Evolutionary conservation across 2,113 vertebrate species (phyloP).

Genomic region (Vireo altiloquus): DNA sequence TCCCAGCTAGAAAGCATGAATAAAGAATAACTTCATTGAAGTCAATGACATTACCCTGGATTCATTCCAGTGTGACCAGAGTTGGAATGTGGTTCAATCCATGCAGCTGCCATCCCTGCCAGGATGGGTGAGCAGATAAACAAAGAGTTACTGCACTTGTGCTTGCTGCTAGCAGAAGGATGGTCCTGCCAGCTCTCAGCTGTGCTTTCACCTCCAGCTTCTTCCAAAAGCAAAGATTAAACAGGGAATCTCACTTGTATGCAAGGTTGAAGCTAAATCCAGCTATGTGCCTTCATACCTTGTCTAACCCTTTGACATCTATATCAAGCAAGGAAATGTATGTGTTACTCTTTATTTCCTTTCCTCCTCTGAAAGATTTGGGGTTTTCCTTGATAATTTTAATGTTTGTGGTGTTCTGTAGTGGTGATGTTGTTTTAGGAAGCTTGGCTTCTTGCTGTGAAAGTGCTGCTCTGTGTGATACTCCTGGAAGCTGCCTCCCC

Average conservation of each 20-base stretch:
- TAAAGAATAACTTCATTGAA: conserved; percentile 22
- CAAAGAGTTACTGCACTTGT: background rate
- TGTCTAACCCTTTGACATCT: background rate
- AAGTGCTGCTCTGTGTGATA: background rate
- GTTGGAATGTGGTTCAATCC: background rate
- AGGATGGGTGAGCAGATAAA: background rate
- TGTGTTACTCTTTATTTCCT: background rate
- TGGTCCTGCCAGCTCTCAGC: background rate
- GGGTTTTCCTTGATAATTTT: background rate
- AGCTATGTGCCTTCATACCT: background rate
- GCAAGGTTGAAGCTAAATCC: background rate
- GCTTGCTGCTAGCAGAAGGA: background rate
- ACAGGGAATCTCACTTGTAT: background rate
- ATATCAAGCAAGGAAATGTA: background rate
- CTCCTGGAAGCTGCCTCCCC: background rate
- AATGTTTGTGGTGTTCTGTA: background rate
- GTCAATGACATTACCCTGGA: conserved; percentile 5
- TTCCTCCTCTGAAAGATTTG: background rate
- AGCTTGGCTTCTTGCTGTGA: background rate
- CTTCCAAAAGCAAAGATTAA: background rate
- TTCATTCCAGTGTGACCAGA: background rate
- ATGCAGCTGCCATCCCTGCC: background rate
- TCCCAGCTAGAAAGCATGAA: background rate
- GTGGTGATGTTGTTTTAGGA: background rate
- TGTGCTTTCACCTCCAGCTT: background rate